These are phyloP conservation scores for Hypolimnas misippus DNA, from an alignment of 2,888 invertebrate species.

Conservation along the genomic window DNA sequence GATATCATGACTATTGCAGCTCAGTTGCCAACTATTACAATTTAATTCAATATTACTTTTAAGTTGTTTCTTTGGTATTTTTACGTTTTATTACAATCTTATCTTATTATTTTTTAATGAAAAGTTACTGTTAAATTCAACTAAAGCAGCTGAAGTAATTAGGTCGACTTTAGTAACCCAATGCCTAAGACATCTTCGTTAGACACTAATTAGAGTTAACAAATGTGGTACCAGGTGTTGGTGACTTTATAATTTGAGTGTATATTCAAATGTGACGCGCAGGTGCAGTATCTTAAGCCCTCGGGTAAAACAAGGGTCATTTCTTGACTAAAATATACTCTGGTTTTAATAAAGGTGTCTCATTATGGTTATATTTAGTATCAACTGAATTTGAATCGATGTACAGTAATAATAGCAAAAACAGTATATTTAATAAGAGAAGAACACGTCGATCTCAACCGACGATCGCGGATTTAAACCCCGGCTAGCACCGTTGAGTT, in stretches of 20 bases:
- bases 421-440: too few species aligned
- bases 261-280: constrained; percentile 28
- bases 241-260: constrained; percentile 22
- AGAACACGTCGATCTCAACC: too few species aligned
- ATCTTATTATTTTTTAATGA: neutral
- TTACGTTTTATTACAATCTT: neutral
- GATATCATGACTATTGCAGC: constrained; percentile 45
- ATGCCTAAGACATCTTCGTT: neutral
- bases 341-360: constrained; percentile 24
- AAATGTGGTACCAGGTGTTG: constrained; percentile 28
- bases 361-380: neutral
- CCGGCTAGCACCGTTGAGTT: too few species aligned
- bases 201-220: constrained; percentile 24
- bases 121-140: neutral
- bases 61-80: constrained; percentile 30
- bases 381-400: neutral
- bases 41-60: constrained; percentile 43
- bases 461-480: too few species aligned
- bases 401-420: too few species aligned
- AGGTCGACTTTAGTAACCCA: neutral
- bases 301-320: constrained; percentile 29
- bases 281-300: constrained; percentile 34
- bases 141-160: neutral
- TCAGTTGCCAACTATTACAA: constrained; percentile 43
- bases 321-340: constrained; percentile 24